These are phyloP conservation scores for Eretmochelys imbricata DNA, from an alignment of 2,113 vertebrate genomes.

Conservation along the genomic window DNA sequence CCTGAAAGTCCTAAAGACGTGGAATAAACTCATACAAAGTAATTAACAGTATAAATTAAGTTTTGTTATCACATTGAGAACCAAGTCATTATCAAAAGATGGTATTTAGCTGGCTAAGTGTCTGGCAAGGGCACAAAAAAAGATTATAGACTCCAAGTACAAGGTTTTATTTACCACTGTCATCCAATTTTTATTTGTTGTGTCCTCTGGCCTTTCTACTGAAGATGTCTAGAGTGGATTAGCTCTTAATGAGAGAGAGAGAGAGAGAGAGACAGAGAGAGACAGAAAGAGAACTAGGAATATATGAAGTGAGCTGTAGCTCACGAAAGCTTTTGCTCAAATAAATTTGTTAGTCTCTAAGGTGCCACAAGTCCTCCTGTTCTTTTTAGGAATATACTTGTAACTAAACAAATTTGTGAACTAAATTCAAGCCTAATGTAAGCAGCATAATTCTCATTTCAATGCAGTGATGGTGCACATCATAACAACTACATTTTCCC, in stretches of 20 bases:
- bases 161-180: neutral
- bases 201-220: neutral
- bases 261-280: neutral
- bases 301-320: too few relatives aligned
- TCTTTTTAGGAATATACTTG: neutral
- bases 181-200: neutral
- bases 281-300: neutral
- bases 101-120: slow-evolving; percentile 44
- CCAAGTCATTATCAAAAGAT: neutral
- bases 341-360: too few relatives aligned
- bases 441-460: neutral
- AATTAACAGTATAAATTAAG: slow-evolving; percentile 55
- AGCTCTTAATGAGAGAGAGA: neutral
- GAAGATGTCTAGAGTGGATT: neutral
- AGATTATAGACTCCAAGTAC: neutral
- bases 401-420: neutral
- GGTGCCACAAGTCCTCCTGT: too few relatives aligned
- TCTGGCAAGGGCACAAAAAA: neutral
- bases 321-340: too few relatives aligned
- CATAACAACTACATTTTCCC: neutral
- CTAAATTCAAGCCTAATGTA: neutral
- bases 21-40: slow-evolving; percentile 37
- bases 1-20: neutral
- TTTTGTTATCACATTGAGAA: slow-evolving; percentile 36
- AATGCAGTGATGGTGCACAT: neutral